phyloP scores from a whole-genome alignment of 2,797 vertebrate genomes.

The Todus mexicanus region DNA sequence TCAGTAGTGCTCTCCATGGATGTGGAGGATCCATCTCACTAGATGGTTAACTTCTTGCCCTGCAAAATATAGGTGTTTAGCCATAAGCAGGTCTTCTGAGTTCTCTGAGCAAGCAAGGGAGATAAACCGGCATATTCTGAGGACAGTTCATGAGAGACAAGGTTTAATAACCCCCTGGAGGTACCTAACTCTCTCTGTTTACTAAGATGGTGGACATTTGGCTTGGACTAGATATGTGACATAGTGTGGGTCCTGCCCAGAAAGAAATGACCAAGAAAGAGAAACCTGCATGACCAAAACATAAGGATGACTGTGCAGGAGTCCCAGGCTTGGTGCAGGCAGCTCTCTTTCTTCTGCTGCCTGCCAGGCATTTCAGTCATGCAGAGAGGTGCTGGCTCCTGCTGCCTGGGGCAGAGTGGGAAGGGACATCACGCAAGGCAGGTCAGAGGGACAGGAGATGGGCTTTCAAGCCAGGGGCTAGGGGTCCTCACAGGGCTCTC shows the following conservation, averaged over 20 bases:
- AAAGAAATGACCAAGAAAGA: background rate
- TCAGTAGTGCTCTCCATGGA: background rate
- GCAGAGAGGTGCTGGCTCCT: background rate
- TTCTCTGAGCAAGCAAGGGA: background rate
- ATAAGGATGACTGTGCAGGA: background rate
- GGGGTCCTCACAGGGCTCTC: background rate
- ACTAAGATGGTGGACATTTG: background rate
- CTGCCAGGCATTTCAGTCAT: background rate
- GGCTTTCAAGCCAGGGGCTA: background rate
- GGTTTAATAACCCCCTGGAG: background rate
- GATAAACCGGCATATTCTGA: background rate
- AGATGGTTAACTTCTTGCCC: background rate
- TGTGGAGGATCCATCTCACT: background rate
- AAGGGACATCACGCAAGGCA: background rate
- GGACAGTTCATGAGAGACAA: background rate
- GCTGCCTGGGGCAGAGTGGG: background rate
- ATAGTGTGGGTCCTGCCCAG: background rate
- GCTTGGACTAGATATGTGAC: background rate
- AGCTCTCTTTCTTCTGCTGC: background rate
- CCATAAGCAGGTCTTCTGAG: background rate
- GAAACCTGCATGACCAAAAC: background rate
- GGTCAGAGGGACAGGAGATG: background rate
- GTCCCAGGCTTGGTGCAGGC: fast-evolving
- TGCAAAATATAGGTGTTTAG: background rate
- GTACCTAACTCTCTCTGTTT: background rate